Conservation (phyloP, 1,140 invertebrate genomes). For the Lineus longissimus region DNA sequence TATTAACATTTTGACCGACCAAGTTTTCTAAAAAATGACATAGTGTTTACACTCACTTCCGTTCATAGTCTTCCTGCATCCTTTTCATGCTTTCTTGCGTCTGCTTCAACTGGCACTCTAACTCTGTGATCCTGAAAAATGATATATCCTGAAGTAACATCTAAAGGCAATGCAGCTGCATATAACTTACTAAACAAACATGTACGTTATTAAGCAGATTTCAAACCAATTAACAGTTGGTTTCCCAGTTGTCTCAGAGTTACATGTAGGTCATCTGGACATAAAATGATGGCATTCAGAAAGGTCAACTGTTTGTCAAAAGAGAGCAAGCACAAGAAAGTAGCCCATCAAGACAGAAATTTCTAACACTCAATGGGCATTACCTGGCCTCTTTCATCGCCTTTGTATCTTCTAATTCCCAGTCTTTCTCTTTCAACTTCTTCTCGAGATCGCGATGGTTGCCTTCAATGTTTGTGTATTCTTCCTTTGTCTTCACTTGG, state of each 20-base stretch:
- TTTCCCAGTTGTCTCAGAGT: no score
- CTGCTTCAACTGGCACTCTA: slow-evolving; percentile 35
- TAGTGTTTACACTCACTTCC: slow-evolving; percentile 39
- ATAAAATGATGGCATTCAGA: no score
- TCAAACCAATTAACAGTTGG: no score
- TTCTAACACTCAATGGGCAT: neutral
- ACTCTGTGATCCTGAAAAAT: slow-evolving; percentile 38
- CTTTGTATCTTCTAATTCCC: slow-evolving; percentile 40
- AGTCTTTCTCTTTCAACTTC: slow-evolving; percentile 44
- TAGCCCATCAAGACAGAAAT: no score
- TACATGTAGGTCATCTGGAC: no score
- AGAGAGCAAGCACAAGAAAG: no score
- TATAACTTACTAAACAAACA: no score
- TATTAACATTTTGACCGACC: no score
- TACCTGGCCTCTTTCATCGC: slow-evolving; percentile 46
- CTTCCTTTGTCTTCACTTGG: slow-evolving; percentile 29
- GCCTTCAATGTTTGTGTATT: slow-evolving; percentile 28
- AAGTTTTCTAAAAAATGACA: no score
- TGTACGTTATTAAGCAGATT: no score
- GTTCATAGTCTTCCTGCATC: slow-evolving; percentile 42
- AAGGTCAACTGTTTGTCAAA: no score
- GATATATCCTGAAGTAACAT: neutral
- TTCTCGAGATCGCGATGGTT: slow-evolving; percentile 39
- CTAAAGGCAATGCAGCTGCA: neutral
- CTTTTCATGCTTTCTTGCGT: slow-evolving; percentile 31